Evolutionary conservation across 1,140 invertebrate genomes (phyloP).

Genomic region (Phthorimaea operculella): DNA sequence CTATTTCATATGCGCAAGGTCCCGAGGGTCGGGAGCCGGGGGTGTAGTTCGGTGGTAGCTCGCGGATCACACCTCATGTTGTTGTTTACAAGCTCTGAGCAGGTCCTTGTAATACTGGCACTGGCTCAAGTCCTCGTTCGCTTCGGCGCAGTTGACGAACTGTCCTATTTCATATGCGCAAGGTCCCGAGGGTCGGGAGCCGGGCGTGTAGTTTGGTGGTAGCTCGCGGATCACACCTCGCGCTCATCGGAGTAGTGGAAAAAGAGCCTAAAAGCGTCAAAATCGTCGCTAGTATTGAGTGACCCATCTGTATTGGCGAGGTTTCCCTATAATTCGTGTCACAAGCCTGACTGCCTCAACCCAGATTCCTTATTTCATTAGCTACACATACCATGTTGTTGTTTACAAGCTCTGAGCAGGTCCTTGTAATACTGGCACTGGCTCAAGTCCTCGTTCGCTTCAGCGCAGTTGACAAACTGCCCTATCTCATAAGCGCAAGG

Average conservation of each 20-base stretch:
- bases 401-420: constrained; percentile 50
- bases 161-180: constrained; percentile 55
- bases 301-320: too few species aligned
- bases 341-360: too few species aligned
- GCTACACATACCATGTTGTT: constrained; percentile 35
- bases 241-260: too few species aligned
- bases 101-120: constrained; percentile 55
- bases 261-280: too few species aligned
- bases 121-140: constrained; percentile 36
- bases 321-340: too few species aligned
- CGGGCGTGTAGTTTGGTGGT: constrained; percentile 43
- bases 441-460: constrained; percentile 34
- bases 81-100: constrained; percentile 46
- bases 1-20: constrained; percentile 55
- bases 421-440: constrained; percentile 54
- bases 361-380: not conserved
- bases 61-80: constrained; percentile 40
- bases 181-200: constrained; percentile 42
- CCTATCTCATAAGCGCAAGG: constrained; percentile 57
- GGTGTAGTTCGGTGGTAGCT: constrained; percentile 41
- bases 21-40: constrained; percentile 40
- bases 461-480: constrained; percentile 50
- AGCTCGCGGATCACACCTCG: constrained; percentile 34
- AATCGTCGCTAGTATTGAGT: too few species aligned
- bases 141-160: constrained; percentile 49